Evolutionary conservation across 2,797 vertebrate genomes (phyloP), one percentile per base, ranked within the genome.

Genomic region (Tiaroga cobitis): DNA sequence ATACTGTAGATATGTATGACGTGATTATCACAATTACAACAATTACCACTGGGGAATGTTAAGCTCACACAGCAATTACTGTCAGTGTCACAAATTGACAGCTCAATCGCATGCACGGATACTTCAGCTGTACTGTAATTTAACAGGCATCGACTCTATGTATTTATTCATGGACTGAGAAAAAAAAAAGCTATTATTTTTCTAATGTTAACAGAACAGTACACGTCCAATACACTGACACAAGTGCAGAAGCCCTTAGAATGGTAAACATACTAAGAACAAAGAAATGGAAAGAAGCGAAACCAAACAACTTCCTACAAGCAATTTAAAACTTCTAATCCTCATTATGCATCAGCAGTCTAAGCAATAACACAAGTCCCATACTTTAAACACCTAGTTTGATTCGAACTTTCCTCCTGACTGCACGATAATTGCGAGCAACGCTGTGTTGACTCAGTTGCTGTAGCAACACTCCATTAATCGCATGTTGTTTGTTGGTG

Each of bases 401-500:
- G 83, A 29, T 80, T 65, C 19, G 3, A 82, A 69, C 74, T 84
- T 84, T 75, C 70, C 54, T 78, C 83, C 59, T 41, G 32, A 61
- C 79, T 86, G 8, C 49, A 74, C 56, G 26, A 84, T 87, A 87
- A 87, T 84, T 85, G 84, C 79, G 54, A 75, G 84, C 63, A 87
- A 81, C 16, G 7, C 72, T 39, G 29, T 54, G 8, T 84, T 86
- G 19, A 59, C 51, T 49, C 68, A 70, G 84, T 89, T 89, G 85
- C 88, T 82, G 79, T 88, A 86, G 86, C 85, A 89, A 89, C 88
- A 84, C 59, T 81, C 73, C 78, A 75, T 82, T 89, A 89, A 86
- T 86, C 68, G n/a, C 59, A 89, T 80, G 54, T 80, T 82, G 65
- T 72, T 73, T 80, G 54, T 80, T 73, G 83, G 65, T 46, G 13